Evolutionary conservation across 2,888 invertebrate genomes (phyloP), one percentile per base, ranked within the genome.

Genomic region (Rhagonycha fulva): DNA sequence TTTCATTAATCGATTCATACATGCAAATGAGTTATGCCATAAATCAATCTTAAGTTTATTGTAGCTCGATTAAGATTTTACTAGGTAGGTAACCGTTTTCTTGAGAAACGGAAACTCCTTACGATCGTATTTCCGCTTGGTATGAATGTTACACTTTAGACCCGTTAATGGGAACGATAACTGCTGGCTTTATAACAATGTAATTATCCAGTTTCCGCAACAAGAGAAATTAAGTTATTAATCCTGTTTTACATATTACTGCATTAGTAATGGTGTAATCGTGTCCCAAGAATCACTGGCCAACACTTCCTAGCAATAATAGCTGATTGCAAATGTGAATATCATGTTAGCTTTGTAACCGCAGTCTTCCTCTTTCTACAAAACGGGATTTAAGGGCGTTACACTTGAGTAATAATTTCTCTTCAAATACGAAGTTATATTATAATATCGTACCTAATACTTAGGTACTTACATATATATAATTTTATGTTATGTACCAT

Each of bases 261-360:
- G 81, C 82, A 78, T 83, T 82, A 82, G 83, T 83, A 84, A 83
- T 84, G 82, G 82, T 81, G 81, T 80, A 84, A 83, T 82, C 83
- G 81, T 84, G 84, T 84, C 80, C 76, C 78, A 62, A 68, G 76
- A 79, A 75, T 77, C 75, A 78, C 78, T 80, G 74, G 78, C 78
- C 80, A 77, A 75, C 78, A 82, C 81, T 82, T 83, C 81, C 83
- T 81, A 80, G 78, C 81, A 76, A 83, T 83, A 83, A 84, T 83
- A 83, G 81, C 76, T 79, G 80, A 73, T 80, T 78, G 82, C 81
- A 84, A 85, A 85, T 85, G 84, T 84, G 83, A 85, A 84, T 85
- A 84, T 84, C 85, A 82, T 85, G 85, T 85, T 81, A 80, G 62
- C 77, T 75, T 77, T 77, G 75, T 77, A 75, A 77, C 75, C 72